phyloP scores from a whole-genome alignment of 1,140 invertebrate genomes.

The Orius laevigatus region DNA sequence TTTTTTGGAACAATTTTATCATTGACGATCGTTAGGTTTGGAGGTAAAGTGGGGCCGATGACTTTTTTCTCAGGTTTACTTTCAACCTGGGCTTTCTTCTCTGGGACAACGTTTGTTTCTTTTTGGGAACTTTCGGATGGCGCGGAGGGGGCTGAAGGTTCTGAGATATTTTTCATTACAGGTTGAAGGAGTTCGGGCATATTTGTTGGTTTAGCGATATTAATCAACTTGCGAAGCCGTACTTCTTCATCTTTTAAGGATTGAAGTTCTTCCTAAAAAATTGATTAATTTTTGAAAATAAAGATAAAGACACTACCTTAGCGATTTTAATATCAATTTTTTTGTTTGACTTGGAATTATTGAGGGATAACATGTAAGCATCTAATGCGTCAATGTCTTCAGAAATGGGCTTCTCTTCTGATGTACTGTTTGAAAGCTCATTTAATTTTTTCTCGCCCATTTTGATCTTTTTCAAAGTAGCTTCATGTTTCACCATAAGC shows the following conservation, averaged over 20 bases:
- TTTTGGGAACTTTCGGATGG: neutral
- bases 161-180: too few species aligned
- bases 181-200: constrained; percentile 35
- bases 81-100: neutral
- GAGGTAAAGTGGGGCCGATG: neutral
- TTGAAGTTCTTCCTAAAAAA: constrained; percentile 23
- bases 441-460: constrained; percentile 22
- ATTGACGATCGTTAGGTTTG: neutral
- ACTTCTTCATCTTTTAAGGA: constrained; percentile 51
- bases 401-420: constrained; percentile 17
- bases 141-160: too few species aligned
- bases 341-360: constrained; percentile 26
- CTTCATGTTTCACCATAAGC: constrained; percentile 50
- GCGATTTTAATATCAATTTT: constrained; percentile 35
- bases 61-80: neutral
- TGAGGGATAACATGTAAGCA: constrained; percentile 52
- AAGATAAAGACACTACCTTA: constrained; percentile 26
- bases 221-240: constrained; percentile 49
- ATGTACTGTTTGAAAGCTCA: constrained; percentile 2
- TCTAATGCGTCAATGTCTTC: constrained; percentile 49
- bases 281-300: constrained; percentile 1
- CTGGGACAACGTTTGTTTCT: neutral
- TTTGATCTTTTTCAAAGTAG: constrained; percentile 37
- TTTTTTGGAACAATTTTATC: neutral
- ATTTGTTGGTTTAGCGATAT: constrained; percentile 57